Evolutionary conservation across 2,797 vertebrate species (phyloP).

Genomic region (Champsocephalus gunnari): DNA sequence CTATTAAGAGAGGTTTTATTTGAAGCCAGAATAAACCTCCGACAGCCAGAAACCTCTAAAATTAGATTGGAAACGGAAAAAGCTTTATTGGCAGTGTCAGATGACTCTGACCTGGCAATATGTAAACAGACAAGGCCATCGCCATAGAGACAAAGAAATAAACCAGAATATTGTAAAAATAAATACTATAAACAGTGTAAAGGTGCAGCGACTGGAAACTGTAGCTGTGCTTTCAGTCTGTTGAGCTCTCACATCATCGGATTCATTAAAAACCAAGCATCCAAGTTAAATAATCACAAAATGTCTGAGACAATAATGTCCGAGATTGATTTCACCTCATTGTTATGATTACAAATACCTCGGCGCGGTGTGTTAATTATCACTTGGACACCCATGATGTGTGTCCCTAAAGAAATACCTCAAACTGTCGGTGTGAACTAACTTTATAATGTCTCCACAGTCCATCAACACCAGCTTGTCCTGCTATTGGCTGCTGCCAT

Average conservation of each 20-base stretch:
- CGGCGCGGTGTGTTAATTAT: conserved; percentile 39
- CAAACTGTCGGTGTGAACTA: conserved; percentile 8
- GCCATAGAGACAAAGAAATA: conserved; percentile 74
- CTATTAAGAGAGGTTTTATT: conserved; percentile 74
- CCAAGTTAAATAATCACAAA: conserved; percentile 64
- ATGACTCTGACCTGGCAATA: conserved; percentile 67
- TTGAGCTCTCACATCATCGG: conserved; percentile 40
- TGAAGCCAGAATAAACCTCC: conserved; percentile 73
- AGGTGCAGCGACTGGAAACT: conserved; percentile 37
- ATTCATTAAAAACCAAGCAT: conserved; percentile 51
- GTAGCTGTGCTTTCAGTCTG: conserved; percentile 39
- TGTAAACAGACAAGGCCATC: conserved; percentile 72
- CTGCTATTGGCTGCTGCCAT: conserved; percentile 88
- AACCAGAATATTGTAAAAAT: conserved; percentile 66
- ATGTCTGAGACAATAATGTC: conserved; percentile 46
- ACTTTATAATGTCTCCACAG: conserved; percentile 67
- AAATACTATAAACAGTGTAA: conserved; percentile 53
- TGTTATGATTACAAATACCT: conserved; percentile 69
- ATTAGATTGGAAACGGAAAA: conserved; percentile 74
- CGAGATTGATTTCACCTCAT: conserved; percentile 39
- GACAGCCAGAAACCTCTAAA: conserved; percentile 70
- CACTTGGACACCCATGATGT: conserved; percentile 42
- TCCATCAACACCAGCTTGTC: conserved; percentile 77
- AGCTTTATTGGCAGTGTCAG: conserved; percentile 74
- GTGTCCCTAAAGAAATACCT: conserved; percentile 48